Base-by-base conservation (phyloP, 2,797 vertebrate species). In the Sandelia bainsii region DNA sequence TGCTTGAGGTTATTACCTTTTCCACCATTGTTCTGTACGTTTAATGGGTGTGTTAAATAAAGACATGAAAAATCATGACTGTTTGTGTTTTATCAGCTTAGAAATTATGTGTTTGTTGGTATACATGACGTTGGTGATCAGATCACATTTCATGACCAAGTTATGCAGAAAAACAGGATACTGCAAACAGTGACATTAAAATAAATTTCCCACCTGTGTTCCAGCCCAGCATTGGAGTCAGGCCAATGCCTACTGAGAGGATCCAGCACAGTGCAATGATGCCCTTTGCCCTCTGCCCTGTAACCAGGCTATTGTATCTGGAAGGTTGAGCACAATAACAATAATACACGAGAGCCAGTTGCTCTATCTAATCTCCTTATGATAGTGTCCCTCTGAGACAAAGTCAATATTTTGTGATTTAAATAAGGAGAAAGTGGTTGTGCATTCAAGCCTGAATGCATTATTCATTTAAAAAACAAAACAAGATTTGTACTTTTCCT, bases 141-240 rank as follows among this genome's bases (percentile, higher is more conserved):
- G 29, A 32, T 32, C 29, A 32, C 29, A 32, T 32, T 32, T 32
- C 29, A 7, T 32, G 29, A 32, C 29, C 6, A 32, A 32, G 6
- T 6, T 32, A 32, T 32, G 29, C 29, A 32, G 29, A 32, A 32
- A 32, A 32, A 4, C 29, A 32, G 29, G 8, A n/a, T n/a, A 32
- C 29, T 32, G 29, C 6, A 32, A 32, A 32, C 29, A 32, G 29
- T 32, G 8, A 32, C 29, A 32, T 8, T 7, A 32, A 37, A 59
- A 56, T 25, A 27, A 8, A 60, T 66, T 14, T 44, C 69, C 54
- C 42, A 91, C 91, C 93, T 20, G 50, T 93, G 93, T 98, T 95
- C 98, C 98, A 99, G 80, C 98, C 98, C 54, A 99, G 83, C 95
- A 99, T 97, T 0, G 98, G 98, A 0, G 96, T 98, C 82, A 99